phyloP scores from a whole-genome alignment of 2,797 vertebrate genomes.

The Enteromius mattozi region DNA sequence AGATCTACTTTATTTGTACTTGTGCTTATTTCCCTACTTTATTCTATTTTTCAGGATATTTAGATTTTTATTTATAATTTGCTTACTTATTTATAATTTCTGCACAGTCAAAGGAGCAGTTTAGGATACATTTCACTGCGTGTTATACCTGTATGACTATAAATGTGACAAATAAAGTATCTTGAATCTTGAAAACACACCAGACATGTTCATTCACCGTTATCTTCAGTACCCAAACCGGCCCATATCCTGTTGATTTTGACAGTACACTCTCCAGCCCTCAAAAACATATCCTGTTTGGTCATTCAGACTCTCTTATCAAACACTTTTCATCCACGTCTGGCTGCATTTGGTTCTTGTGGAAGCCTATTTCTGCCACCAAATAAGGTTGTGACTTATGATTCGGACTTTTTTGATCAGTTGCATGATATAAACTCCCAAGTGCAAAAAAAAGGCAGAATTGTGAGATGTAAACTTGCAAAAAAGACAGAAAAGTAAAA shows the following conservation, averaged over 20 bases:
- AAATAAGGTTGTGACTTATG: neutral
- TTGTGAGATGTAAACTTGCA: neutral
- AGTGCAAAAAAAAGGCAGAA: neutral
- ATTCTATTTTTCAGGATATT: no score
- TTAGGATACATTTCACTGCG: no score
- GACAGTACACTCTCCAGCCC: conserved; percentile 18
- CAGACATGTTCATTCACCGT: conserved; percentile 54
- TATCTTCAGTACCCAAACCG: conserved; percentile 55
- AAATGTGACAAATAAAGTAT: no score
- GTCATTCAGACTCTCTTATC: neutral
- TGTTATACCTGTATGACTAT: no score
- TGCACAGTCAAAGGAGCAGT: no score
- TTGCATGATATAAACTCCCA: neutral
- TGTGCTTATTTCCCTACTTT: no score
- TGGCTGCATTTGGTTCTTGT: neutral
- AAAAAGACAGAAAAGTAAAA: neutral
- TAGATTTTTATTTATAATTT: no score
- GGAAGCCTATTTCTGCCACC: neutral
- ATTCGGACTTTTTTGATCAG: neutral
- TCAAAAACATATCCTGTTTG: conserved; percentile 57
- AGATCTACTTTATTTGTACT: no score
- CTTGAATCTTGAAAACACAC: no score
- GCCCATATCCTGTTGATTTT: conserved; percentile 58
- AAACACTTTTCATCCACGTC: neutral
- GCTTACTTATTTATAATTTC: no score